phyloP scores from a whole-genome alignment of 2,888 invertebrate species.

The Drosophila rellima region DNA sequence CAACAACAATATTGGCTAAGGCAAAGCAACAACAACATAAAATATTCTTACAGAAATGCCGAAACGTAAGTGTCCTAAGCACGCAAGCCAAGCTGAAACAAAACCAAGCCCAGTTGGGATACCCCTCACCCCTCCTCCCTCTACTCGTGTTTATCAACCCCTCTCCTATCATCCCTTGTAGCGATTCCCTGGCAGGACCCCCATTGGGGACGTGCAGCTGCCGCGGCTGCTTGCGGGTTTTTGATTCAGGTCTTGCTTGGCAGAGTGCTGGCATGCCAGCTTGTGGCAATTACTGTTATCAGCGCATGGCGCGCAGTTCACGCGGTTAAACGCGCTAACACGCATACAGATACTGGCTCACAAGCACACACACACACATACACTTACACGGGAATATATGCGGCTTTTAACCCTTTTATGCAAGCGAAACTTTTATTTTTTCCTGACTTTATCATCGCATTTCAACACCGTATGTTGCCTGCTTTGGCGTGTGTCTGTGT shows the following conservation, averaged over 20 bases:
- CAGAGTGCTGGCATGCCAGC: slow-evolving; percentile 69
- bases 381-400: slow-evolving; percentile 22
- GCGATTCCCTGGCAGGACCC: slow-evolving; percentile 6
- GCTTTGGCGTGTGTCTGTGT: slow-evolving; percentile 25
- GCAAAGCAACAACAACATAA: slow-evolving; percentile 22
- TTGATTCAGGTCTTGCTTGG: slow-evolving; percentile 49
- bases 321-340: slow-evolving; percentile 80
- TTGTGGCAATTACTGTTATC: slow-evolving; percentile 81
- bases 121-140: not conserved
- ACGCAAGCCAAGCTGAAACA: slow-evolving; percentile 60
- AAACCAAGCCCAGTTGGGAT: slow-evolving; percentile 39
- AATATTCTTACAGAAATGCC: slow-evolving; percentile 60
- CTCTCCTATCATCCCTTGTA: not conserved
- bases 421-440: slow-evolving; percentile 68
- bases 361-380: slow-evolving; percentile 31
- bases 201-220: slow-evolving; percentile 21
- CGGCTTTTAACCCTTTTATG: slow-evolving; percentile 77
- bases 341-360: slow-evolving; percentile 64
- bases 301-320: slow-evolving; percentile 80
- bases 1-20: slow-evolving; percentile 27
- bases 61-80: slow-evolving; percentile 72
- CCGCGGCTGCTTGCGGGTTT: slow-evolving; percentile 46
- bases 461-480: slow-evolving; percentile 76
- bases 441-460: slow-evolving; percentile 63
- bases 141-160: not conserved